Percentiles rank a stretch among this genome's conserved stretches.
Evolutionary conservation across 2,888 invertebrate species (phyloP).

Genomic region (Phoenoteleia sp.): DNA sequence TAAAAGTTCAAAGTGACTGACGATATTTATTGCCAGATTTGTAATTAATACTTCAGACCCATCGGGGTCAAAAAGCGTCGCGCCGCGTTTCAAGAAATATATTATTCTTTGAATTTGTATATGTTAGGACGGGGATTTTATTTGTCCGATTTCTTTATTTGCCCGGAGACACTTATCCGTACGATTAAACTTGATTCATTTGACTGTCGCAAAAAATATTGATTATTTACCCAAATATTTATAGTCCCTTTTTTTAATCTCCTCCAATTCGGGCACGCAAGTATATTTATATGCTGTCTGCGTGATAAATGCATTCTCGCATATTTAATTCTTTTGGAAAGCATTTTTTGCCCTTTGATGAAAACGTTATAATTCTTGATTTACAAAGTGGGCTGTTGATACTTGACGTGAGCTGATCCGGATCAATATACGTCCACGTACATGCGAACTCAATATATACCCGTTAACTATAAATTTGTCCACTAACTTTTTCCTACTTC

Average conservation of each 20-base stretch:
- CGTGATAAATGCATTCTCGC: constrained; percentile 81
- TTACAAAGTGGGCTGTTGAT: constrained; percentile 37
- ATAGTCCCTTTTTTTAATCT: constrained; percentile 71
- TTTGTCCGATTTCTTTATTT: not conserved
- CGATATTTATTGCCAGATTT: not conserved
- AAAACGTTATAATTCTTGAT: constrained; percentile 42
- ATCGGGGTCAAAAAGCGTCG: not conserved
- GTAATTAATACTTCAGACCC: not conserved
- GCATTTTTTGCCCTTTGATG: constrained; percentile 71
- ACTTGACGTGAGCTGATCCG: constrained; percentile 52
- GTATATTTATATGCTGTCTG: constrained; percentile 75
- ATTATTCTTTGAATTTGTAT: not conserved
- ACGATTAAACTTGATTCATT: constrained; percentile 45
- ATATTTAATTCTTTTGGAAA: constrained; percentile 80
- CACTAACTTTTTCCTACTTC: not conserved
- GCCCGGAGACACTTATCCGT: constrained; percentile 29
- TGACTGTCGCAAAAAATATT: constrained; percentile 34
- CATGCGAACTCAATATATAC: not conserved
- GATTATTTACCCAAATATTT: constrained; percentile 61
- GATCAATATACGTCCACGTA: constrained; percentile 26
- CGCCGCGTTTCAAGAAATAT: not conserved
- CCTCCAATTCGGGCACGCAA: constrained; percentile 81
- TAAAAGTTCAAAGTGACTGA: not conserved
- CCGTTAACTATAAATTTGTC: constrained; percentile 8
- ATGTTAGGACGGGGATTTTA: not conserved